Evolutionary conservation across 2,888 invertebrate genomes (phyloP), one percentile per base, ranked within the genome.

Genomic region (Dromius quadrimaculatus): DNA sequence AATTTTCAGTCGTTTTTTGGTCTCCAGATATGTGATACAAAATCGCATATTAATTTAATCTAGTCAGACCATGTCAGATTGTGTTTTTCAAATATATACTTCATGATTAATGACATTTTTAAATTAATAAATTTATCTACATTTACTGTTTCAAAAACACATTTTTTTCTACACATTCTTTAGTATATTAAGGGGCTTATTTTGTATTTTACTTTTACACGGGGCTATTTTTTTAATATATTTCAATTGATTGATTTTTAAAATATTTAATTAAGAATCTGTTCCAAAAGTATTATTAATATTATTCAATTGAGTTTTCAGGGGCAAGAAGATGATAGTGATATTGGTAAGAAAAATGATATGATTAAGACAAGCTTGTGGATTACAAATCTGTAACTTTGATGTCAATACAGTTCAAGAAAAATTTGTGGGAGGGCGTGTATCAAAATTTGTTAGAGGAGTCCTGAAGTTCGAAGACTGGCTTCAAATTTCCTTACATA

Each of bases 81-180:
- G 47, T 70, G 70, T 70, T 70, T 68, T 70, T 62, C 70, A 70
- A 70, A 70, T 70, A 70, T 70, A 70, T 70, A 62, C 70, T 70
- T 70, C 70, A 70, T 70, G 70, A 70, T 62, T 70, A 70, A 41
- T 70, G 70, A 70, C 70, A 70, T 70, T 70, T 70, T 70, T 70
- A 70, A 70, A 70, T 70, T 70, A 70, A 70, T 70, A 70, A 70
- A 70, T 70, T 70, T 70, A 70, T 70, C 70, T 50, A 70, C 70
- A 70, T 70, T 70, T 70, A 70, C 70, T 70, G 70, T 70, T 70
- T 70, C 70, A 70, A 70, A 70, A 70, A 70, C 41, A 62, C 38
- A 62, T 62, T 62, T 62, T 62, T 62, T 61, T 63, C 43, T 23
- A 70, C 34, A 45, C 17, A 61, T 71, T 28, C 47, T 43, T 71